Base-by-base conservation (phyloP, 2,888 invertebrate genomes). In the Microctonus hyperodae region DNA sequence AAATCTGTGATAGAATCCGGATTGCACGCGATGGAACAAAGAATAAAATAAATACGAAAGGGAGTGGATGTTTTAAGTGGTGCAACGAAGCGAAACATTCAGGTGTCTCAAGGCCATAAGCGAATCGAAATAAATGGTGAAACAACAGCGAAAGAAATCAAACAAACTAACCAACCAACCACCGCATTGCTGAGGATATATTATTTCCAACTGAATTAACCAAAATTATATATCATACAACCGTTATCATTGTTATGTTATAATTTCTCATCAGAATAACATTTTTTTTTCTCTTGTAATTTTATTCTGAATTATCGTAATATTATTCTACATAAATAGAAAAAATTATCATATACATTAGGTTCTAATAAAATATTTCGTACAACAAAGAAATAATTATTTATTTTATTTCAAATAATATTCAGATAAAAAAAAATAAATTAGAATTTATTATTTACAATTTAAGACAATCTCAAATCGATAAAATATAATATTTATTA, bases 21-120 rank as follows among this genome's bases (percentile, higher is more conserved):
- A 44, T 16, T 16, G 6, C 7, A 44, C 16, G 44, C 20, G 9
- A 33, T 31, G 31, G 16, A 33, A 56, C 25, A 37, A 58, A 10
- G 37, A 44, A 48, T 28, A 60, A 23, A n/a, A 25, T 31, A 31
- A 48, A 60, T 48, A 44, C 48, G 51, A 61, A 48, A 48, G 59
- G 44, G 59, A 60, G 59, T 60, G 59, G 59, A 60, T 16, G 20
- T 55, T 44, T 44, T 44, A 16, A 44, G 55, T 28, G 28, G 31
- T 55, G 44, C 59, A 60, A 31, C 28, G 13, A 20, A 60, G 59
- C 48, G 59, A 40, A 56, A 22, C 56, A 56, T 16, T 16, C 44
- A 28, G 55, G 28, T 22, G 59, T 44, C 48, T 60, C 59, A 60
- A 60, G 59, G 59, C 37, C 59, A 10, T 48, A n/a, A 44, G 13